Evolutionary conservation across 2,888 invertebrate genomes (phyloP).

Genomic region (Agonopterix alstromeriana): DNA sequence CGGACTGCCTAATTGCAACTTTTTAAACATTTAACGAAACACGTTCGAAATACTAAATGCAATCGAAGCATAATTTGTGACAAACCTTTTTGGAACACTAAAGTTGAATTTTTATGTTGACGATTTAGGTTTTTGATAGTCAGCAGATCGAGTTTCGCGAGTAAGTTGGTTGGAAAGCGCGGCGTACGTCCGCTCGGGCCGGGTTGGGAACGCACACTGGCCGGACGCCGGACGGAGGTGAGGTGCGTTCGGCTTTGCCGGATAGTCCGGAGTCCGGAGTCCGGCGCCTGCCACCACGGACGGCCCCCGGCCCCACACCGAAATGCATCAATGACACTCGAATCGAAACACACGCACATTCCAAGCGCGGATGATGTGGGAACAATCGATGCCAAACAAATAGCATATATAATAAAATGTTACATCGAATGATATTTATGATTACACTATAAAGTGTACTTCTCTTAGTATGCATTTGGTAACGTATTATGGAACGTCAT

Average conservation of each 20-base stretch:
- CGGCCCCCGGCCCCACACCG: slow-evolving; percentile 60
- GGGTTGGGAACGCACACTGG: slow-evolving; percentile 68
- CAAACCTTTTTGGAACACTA: slow-evolving; percentile 48
- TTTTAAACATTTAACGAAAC: slow-evolving; percentile 17
- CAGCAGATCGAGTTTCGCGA: slow-evolving; percentile 60
- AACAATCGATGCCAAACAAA: slow-evolving; percentile 52
- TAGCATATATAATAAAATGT: background rate
- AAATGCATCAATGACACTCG: slow-evolving; percentile 75
- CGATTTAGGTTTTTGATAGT: slow-evolving; percentile 30
- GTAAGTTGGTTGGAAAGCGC: slow-evolving; percentile 55
- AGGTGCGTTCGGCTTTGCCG: background rate
- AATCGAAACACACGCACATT: slow-evolving; percentile 68
- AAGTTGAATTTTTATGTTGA: slow-evolving; percentile 13
- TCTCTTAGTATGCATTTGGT: too few relatives aligned
- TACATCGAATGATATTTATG: too few relatives aligned
- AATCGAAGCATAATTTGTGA: slow-evolving; percentile 42
- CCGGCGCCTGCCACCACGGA: slow-evolving; percentile 40
- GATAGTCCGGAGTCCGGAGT: slow-evolving; percentile 14
- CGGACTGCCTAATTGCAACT: slow-evolving; percentile 33
- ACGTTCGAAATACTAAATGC: slow-evolving; percentile 19
- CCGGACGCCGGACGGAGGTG: background rate
- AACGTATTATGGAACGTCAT: too few relatives aligned
- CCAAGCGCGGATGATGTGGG: slow-evolving; percentile 46
- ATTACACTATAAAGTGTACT: too few relatives aligned
- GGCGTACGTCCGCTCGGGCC: slow-evolving; percentile 60